phyloP scores from a whole-genome alignment of 2,797 vertebrate genomes.

The Mastacembelus armatus region DNA sequence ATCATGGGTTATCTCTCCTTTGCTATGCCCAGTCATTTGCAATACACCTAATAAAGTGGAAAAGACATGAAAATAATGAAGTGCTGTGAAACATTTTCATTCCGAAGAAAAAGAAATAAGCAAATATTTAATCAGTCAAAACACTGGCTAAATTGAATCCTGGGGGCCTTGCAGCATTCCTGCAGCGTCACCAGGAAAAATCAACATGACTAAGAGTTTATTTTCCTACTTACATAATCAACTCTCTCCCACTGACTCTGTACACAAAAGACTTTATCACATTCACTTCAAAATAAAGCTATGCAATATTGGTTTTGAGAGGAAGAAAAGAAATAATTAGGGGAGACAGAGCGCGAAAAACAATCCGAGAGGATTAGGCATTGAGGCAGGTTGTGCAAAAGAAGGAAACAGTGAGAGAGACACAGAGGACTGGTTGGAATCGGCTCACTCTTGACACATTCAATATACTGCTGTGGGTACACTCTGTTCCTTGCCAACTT shows the following conservation, averaged over 20 bases:
- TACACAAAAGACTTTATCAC: constrained; percentile 23
- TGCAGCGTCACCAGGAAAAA: constrained; percentile 44
- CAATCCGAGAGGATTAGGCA: constrained; percentile 22
- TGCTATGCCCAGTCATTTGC: neutral
- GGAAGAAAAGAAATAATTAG: constrained; percentile 2
- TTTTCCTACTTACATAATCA: constrained; percentile 26
- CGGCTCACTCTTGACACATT: constrained; percentile 51
- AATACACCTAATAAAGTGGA: neutral
- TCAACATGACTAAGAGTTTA: constrained; percentile 37
- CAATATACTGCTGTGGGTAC: constrained; percentile 49
- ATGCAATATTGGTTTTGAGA: constrained; percentile 17
- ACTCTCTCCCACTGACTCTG: constrained; percentile 10
- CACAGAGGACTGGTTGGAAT: constrained; percentile 21
- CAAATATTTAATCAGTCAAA: constrained; percentile 1
- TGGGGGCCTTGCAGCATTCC: neutral
- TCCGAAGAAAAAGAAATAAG: neutral
- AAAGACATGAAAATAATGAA: neutral
- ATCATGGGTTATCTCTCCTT: neutral
- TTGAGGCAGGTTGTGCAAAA: neutral
- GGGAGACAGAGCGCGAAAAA: neutral
- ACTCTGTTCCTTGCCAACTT: constrained; percentile 57
- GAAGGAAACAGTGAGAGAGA: constrained; percentile 13
- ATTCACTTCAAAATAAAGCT: constrained; percentile 19
- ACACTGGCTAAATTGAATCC: constrained; percentile 22
- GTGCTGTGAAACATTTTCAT: neutral